phyloP scores from a whole-genome alignment of 2,888 invertebrate species.

The Dermolepida albohirtum region DNA sequence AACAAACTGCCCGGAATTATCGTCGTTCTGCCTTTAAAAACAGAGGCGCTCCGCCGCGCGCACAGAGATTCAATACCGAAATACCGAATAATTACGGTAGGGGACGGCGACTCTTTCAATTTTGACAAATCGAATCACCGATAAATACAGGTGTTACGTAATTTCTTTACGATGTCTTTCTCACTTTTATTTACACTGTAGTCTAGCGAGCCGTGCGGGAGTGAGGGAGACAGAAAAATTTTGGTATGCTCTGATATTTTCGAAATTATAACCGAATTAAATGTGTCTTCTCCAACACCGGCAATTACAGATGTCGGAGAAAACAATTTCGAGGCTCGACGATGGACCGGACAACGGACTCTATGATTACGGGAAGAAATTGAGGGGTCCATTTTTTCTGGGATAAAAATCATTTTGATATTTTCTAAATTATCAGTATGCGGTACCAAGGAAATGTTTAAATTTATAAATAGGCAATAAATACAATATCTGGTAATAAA shows the following conservation, averaged over 20 bases:
- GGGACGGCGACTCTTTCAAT: conserved; percentile 26
- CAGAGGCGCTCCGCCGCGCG: conserved; percentile 4
- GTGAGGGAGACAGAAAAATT: conserved; percentile 22
- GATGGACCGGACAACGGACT: conserved; percentile 41
- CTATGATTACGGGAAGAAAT: conserved; percentile 50
- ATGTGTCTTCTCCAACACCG: conserved; percentile 41
- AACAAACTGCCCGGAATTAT: conserved; percentile 30
- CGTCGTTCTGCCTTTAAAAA: conserved; percentile 22
- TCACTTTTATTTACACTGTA: conserved; percentile 6
- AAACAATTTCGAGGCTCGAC: conserved; percentile 44
- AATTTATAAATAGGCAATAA: too few relatives aligned
- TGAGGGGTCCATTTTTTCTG: conserved; percentile 45
- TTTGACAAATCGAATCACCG: conserved; percentile 35
- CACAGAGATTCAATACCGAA: background rate
- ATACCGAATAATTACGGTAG: conserved; percentile 21
- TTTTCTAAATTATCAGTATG: too few relatives aligned
- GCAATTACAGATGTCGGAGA: conserved; percentile 45
- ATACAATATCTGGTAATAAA: too few relatives aligned
- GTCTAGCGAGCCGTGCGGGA: background rate
- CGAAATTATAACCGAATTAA: conserved; percentile 45
- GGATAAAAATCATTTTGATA: too few relatives aligned
- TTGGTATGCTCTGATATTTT: conserved; percentile 30
- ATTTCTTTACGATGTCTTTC: conserved; percentile 12
- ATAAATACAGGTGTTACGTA: conserved; percentile 37
- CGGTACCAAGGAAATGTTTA: too few relatives aligned